A percentile compares a stretch with the other conserved stretches of the same genome.
These are phyloP conservation scores for Poecilobothrus nobilitatus DNA, from an alignment of 2,888 invertebrate genomes.

Conservation along the genomic window DNA sequence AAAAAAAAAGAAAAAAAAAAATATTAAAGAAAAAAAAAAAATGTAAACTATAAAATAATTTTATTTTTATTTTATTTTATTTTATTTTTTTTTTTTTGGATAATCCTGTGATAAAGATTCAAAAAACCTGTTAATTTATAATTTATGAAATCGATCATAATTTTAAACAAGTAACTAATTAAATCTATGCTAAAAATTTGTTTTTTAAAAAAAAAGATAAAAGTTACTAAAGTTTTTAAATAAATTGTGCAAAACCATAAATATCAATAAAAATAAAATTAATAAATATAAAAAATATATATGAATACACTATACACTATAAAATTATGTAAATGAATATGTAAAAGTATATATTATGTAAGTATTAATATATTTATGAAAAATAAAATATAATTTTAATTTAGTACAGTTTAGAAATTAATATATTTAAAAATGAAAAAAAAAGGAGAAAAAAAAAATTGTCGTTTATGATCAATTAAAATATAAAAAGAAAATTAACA, in stretches of 20 bases:
- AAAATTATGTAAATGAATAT: too few species aligned
- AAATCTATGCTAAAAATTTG: neutral
- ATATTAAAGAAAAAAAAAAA: neutral
- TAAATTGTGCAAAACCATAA: neutral
- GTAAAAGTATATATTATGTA: too few species aligned
- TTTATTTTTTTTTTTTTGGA: neutral
- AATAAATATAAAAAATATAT: too few species aligned
- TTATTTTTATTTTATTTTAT: neutral
- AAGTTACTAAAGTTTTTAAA: neutral
- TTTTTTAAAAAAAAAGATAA: neutral
- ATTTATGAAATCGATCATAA: neutral
- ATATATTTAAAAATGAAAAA: too few species aligned
- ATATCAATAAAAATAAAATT: neutral
- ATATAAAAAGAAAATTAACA: too few species aligned
- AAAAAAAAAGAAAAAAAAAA: neutral
- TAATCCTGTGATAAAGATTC: constrained; percentile 1
- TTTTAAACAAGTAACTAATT: neutral
- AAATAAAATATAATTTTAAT: too few species aligned
- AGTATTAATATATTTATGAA: too few species aligned
- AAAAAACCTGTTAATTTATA: constrained; percentile 5
- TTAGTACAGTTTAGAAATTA: too few species aligned
- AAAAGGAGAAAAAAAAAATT: too few species aligned
- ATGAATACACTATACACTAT: too few species aligned
- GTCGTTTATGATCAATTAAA: too few species aligned
- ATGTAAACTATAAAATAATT: neutral